These are phyloP conservation scores for Palythoa grandiflora DNA, from an alignment of 92 coral and sea anemone species.

Conservation along the genomic window DNA sequence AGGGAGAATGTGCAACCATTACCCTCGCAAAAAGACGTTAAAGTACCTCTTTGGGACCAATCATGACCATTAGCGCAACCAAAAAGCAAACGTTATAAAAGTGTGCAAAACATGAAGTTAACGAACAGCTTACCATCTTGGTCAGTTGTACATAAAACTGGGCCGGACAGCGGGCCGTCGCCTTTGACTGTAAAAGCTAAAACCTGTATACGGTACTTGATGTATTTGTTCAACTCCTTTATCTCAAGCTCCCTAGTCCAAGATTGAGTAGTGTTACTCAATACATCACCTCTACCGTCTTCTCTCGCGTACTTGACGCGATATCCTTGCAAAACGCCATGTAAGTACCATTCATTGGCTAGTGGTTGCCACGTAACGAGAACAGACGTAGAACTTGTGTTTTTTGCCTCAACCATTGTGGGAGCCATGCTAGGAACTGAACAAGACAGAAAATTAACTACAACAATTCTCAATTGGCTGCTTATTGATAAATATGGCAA, in stretches of 20 bases:
- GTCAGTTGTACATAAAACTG: constrained; percentile 64
- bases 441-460: neutral
- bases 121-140: constrained; percentile 67
- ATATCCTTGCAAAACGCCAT: constrained; percentile 68
- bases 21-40: too few relatives aligned
- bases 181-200: constrained; percentile 71
- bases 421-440: constrained; percentile 74
- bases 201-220: constrained; percentile 62
- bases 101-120: neutral
- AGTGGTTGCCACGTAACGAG: constrained; percentile 64
- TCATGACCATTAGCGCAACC: neutral
- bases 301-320: constrained; percentile 54
- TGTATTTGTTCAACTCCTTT: constrained; percentile 50
- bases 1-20: too few relatives aligned
- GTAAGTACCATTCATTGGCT: constrained; percentile 52
- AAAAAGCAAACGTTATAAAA: neutral
- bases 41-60: neutral
- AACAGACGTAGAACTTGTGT: constrained; percentile 70
- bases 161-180: constrained; percentile 41
- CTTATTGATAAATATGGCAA: too few relatives aligned
- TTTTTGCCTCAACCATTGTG: constrained; percentile 47
- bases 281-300: constrained; percentile 15
- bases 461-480: too few relatives aligned
- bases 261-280: constrained; percentile 19
- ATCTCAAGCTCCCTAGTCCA: constrained; percentile 22